Evolutionary conservation across 2,113 vertebrate genomes (phyloP).

Genomic region (Salminus brasiliensis): DNA sequence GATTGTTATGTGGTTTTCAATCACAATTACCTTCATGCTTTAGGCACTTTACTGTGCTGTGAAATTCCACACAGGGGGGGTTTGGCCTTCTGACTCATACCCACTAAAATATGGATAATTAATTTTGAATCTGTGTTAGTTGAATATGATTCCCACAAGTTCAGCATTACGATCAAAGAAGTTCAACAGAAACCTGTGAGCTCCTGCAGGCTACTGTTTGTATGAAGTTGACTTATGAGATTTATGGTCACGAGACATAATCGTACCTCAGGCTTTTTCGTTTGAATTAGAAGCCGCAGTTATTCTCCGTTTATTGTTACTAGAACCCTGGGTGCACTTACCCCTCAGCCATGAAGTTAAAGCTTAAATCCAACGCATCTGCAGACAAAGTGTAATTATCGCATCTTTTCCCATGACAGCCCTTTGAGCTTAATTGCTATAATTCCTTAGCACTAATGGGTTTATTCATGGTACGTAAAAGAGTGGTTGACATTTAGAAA

Average conservation of each 20-base stretch:
- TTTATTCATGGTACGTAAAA: constrained; percentile 5
- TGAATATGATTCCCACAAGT: neutral
- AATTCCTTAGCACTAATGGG: constrained; percentile 7
- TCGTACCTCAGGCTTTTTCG: neutral
- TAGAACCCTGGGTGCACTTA: neutral
- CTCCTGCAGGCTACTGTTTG: neutral
- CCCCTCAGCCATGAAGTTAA: neutral
- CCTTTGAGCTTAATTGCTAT: constrained; percentile 16
- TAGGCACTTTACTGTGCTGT: neutral
- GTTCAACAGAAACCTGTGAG: neutral
- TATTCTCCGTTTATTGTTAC: neutral
- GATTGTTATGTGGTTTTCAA: neutral
- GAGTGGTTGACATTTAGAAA: constrained; percentile 3
- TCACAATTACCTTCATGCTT: neutral
- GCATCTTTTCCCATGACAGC: constrained; percentile 2
- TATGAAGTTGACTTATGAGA: neutral
- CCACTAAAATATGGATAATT: neutral
- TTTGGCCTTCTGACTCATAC: neutral
- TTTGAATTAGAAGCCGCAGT: neutral
- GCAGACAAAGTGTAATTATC: constrained; percentile 9
- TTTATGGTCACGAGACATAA: neutral
- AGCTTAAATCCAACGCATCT: neutral
- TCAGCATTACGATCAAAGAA: neutral
- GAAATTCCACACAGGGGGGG: neutral
- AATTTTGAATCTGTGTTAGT: neutral